A percentile compares a stretch with the other conserved stretches of the same genome.
phyloP scores from a whole-genome alignment of 1,140 invertebrate species.

The Drosophila biarmipes region DNA sequence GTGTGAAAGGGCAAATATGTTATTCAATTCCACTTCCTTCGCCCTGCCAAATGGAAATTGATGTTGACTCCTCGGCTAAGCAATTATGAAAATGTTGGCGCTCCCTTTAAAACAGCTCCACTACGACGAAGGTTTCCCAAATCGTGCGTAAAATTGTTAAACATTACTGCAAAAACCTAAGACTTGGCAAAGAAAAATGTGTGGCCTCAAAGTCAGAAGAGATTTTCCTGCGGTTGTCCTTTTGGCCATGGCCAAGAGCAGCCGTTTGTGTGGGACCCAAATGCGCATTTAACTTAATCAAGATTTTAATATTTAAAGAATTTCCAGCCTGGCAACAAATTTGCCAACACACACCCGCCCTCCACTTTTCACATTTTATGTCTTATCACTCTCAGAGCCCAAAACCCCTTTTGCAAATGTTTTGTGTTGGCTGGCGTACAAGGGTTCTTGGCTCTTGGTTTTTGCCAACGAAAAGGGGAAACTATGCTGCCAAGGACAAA shows the following conservation, averaged over 20 bases:
- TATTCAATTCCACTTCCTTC: conserved; percentile 44
- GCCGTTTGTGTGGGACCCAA: conserved; percentile 48
- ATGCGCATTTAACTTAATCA: conserved; percentile 83
- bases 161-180: conserved; percentile 41
- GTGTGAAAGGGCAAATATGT: conserved; percentile 55
- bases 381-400: conserved; percentile 17
- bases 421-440: conserved; percentile 33
- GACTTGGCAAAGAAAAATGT: conserved; percentile 11
- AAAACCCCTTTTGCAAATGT: conserved; percentile 8
- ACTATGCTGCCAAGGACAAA: conserved; percentile 59
- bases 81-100: conserved; percentile 52
- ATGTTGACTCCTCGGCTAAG: conserved; percentile 34
- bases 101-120: conserved; percentile 30
- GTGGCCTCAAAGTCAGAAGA: conserved; percentile 29
- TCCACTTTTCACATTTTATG: conserved; percentile 11
- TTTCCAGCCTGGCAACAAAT: conserved; percentile 55
- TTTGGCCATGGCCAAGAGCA: background rate
- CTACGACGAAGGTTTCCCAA: conserved; percentile 38
- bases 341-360: conserved; percentile 22
- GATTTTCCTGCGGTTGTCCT: conserved; percentile 51
- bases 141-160: conserved; percentile 69
- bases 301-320: conserved; percentile 84
- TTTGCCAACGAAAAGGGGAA: conserved; percentile 29
- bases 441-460: conserved; percentile 42
- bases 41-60: conserved; percentile 42